Evolutionary conservation across 2,113 vertebrate genomes (phyloP).

Genomic region (Xiphophorus hellerii): DNA sequence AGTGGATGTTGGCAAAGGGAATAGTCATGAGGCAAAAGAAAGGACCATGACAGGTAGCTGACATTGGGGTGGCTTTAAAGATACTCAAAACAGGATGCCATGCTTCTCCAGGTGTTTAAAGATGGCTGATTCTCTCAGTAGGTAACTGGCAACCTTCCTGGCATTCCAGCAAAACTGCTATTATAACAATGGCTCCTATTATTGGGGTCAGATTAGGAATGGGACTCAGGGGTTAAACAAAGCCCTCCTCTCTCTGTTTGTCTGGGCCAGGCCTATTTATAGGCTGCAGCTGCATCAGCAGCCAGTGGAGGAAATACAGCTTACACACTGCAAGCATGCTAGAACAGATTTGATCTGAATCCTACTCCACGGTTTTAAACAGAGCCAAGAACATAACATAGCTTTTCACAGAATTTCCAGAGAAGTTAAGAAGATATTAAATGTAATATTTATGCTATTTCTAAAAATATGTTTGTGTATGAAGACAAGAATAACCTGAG

Average conservation of each 20-base stretch:
- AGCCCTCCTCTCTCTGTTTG: slow-evolving; percentile 48
- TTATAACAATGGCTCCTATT: slow-evolving; percentile 54
- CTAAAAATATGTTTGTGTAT: too few relatives aligned
- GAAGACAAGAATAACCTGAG: too few relatives aligned
- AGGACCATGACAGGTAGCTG: slow-evolving; percentile 38
- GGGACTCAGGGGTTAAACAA: slow-evolving; percentile 68
- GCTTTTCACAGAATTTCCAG: slow-evolving; percentile 1
- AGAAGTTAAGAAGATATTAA: slow-evolving; percentile 9
- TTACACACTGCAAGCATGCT: slow-evolving; percentile 53
- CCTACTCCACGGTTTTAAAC: slow-evolving; percentile 37
- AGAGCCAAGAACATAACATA: slow-evolving; percentile 21
- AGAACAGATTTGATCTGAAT: slow-evolving; percentile 63
- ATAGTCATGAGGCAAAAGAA: slow-evolving; percentile 28
- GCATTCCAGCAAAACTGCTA: slow-evolving; percentile 29
- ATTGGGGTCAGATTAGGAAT: slow-evolving; percentile 62
- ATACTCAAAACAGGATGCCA: slow-evolving; percentile 29
- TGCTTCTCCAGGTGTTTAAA: slow-evolving; percentile 18
- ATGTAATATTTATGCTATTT: neutral
- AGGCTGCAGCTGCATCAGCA: slow-evolving; percentile 71
- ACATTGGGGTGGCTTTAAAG: slow-evolving; percentile 41
- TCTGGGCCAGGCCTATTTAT: slow-evolving; percentile 73
- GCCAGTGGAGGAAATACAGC: slow-evolving; percentile 62
- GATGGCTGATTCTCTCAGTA: slow-evolving; percentile 18
- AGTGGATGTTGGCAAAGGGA: slow-evolving; percentile 28
- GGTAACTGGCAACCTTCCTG: slow-evolving; percentile 13